Evolutionary conservation across 2,797 vertebrate genomes (phyloP).

Genomic region (Takifugu ocellatus): DNA sequence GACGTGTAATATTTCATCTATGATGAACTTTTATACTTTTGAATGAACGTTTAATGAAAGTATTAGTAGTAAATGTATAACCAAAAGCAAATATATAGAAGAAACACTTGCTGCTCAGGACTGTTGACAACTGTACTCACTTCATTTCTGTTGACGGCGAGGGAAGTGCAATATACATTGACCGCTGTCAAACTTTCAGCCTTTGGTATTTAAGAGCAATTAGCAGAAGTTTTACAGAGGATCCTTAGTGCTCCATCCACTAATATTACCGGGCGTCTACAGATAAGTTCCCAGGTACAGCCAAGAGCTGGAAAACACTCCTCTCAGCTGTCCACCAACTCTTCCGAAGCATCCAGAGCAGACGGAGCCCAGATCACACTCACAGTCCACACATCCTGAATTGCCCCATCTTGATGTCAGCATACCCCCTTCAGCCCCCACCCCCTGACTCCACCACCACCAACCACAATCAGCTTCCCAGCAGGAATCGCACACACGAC

Average conservation of each 20-base stretch:
- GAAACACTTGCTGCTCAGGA: not conserved
- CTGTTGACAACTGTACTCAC: conserved; percentile 56
- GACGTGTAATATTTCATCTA: too few relatives aligned
- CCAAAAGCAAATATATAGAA: not conserved
- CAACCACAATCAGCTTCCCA: conserved; percentile 22
- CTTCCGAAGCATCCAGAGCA: conserved; percentile 53
- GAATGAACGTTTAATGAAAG: not conserved
- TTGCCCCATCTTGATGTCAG: conserved; percentile 57
- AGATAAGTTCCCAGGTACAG: conserved; percentile 34
- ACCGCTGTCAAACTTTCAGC: conserved; percentile 50
- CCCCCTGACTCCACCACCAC: conserved; percentile 35
- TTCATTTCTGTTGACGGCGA: conserved; percentile 68
- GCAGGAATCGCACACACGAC: conserved; percentile 6
- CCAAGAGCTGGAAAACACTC: conserved; percentile 24
- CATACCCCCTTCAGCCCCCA: conserved; percentile 29
- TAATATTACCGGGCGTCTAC: conserved; percentile 33
- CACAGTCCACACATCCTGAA: conserved; percentile 56
- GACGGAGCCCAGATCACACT: conserved; percentile 42
- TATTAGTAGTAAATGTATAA: not conserved
- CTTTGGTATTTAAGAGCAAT: conserved; percentile 60
- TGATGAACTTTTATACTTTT: too few relatives aligned
- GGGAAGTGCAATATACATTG: conserved; percentile 63
- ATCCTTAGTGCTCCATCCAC: conserved; percentile 51
- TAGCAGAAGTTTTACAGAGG: conserved; percentile 9
- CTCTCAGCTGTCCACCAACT: conserved; percentile 45